These are phyloP conservation scores for Toxostoma redivivum DNA, from an alignment of 2,113 vertebrate genomes.

Conservation along the genomic window DNA sequence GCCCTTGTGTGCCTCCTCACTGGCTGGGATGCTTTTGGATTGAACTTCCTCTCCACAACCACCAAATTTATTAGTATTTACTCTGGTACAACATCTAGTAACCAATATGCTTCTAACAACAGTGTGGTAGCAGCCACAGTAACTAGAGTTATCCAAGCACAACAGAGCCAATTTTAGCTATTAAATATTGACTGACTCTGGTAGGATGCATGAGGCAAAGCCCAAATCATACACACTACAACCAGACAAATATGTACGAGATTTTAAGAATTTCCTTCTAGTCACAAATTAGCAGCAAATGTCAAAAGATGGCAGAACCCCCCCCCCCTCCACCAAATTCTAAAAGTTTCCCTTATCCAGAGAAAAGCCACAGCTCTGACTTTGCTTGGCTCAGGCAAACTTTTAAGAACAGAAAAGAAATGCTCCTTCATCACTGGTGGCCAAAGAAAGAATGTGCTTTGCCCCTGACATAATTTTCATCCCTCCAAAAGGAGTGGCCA, in stretches of 20 bases:
- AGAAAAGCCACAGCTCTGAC: conserved; percentile 16
- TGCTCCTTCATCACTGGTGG: not conserved
- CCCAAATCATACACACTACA: not conserved
- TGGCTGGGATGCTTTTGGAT: not conserved
- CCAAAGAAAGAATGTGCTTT: not conserved
- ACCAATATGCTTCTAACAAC: conserved; percentile 38
- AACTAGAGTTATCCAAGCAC: not conserved
- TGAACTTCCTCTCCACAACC: conserved; percentile 20
- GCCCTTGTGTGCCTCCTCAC: not conserved
- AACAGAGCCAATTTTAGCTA: conserved; percentile 5
- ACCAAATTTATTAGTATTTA: conserved; percentile 37
- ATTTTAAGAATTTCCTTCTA: conserved; percentile 38
- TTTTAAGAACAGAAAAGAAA: not conserved
- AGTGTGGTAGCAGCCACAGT: conserved; percentile 18
- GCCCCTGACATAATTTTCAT: not conserved
- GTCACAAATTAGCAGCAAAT: conserved; percentile 1
- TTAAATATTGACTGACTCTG: conserved; percentile 39
- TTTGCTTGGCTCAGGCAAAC: not conserved
- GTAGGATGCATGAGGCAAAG: conserved; percentile 7
- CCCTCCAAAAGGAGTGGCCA: not conserved
- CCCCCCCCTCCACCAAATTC: not conserved
- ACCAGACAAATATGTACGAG: not conserved
- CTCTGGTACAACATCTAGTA: conserved; percentile 18
- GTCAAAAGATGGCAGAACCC: not conserved
- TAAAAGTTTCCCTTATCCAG: not conserved